These are phyloP conservation scores for Megatriorchis doriae DNA, from an alignment of 2,113 vertebrate genomes.

Conservation along the genomic window DNA sequence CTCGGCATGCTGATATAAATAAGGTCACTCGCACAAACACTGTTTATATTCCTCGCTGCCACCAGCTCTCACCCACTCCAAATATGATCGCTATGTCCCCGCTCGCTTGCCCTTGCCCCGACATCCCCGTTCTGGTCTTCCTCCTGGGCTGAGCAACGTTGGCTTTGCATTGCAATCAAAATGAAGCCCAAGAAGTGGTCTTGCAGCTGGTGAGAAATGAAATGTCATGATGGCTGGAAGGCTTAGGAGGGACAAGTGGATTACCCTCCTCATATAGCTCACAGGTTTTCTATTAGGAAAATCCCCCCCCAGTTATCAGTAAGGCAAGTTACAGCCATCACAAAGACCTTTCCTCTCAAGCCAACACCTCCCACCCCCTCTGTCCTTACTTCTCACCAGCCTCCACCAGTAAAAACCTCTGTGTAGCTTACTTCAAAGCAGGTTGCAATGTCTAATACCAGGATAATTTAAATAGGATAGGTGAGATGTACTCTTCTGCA, in stretches of 20 bases:
- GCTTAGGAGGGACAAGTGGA: constrained; percentile 20
- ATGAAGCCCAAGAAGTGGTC: background rate
- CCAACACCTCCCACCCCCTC: background rate
- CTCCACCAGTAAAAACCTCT: background rate
- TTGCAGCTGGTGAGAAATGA: constrained; percentile 3
- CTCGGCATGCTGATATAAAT: background rate
- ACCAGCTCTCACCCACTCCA: constrained; percentile 1
- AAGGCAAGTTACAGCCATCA: background rate
- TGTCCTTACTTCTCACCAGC: background rate
- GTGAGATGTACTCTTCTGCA: background rate
- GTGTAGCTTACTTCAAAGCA: background rate
- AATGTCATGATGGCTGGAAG: background rate
- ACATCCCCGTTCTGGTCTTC: background rate
- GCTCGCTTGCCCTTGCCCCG: fast-evolving
- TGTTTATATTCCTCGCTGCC: background rate
- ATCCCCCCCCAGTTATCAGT: background rate
- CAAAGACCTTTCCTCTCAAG: background rate
- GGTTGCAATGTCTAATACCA: background rate
- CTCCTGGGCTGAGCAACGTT: background rate
- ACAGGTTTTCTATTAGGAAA: constrained; percentile 15
- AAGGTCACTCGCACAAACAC: constrained; percentile 10
- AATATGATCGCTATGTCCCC: background rate
- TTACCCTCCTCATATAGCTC: constrained; percentile 11
- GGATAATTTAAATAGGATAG: background rate
- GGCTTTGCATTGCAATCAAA: background rate